Base-by-base conservation (phyloP, 2,888 invertebrate genomes). In the Xestia sexstrigata region DNA sequence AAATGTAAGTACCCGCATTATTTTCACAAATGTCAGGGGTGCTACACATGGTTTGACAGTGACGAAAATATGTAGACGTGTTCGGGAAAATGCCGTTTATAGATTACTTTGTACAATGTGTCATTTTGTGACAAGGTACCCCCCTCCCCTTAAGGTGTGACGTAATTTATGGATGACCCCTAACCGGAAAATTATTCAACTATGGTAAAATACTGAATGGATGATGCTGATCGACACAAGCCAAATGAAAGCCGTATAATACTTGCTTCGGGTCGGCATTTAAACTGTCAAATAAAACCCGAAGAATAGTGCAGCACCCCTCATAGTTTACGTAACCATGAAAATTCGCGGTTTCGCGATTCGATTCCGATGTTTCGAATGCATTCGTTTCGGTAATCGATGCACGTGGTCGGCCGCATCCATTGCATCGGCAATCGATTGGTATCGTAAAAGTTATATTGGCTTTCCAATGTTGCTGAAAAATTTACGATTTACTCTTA, bases 381-480 rank as follows among this genome's bases (percentile, higher is more conserved):
- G 84, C 85, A 91, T 91, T 91, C 17, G 90, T 58, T 79, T 70
- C 83, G 73, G 79, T 70, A 62, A 68, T 71, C 73, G 70, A 84
- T 79, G 84, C 90, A 91, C 88, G 89, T 89, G 89, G 83, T 81
- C 72, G 89, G 84, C 82, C 70, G 81, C 86, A 88, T 86, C 87
- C 82, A 84, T 82, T 69, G 62, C 67, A 80, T 79, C 74, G 71
- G 68, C 58, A 39, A 77, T 71, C 81, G 74, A 85, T 80, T 78
- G 60, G 70, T 70, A 85, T 84, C 77, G 62, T 87, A 78, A 82
- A 85, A 86, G 74, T 83, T 76, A 76, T 75, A 72, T 80, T 86
- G 78, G 76, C 85, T 90, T 90, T 89, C 81, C 85, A 86, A 87
- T 88, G 81, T 86, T 81, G 81, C 78, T 62, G 77, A 67, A 83